Evolutionary conservation across 2,113 vertebrate genomes (phyloP).

Genomic region (Sinocyclocheilus grahami): DNA sequence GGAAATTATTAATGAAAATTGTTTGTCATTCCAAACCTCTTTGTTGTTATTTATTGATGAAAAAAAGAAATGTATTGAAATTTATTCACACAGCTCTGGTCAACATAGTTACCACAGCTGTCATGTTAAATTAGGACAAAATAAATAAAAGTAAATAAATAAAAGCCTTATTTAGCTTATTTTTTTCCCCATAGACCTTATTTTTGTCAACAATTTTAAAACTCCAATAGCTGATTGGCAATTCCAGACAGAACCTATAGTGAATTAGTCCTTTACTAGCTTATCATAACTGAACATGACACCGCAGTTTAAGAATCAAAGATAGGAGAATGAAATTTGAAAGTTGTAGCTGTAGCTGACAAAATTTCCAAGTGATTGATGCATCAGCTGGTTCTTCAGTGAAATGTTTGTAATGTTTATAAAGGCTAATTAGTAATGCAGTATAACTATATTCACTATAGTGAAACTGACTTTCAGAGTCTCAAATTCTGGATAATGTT

Average conservation of each 20-base stretch:
- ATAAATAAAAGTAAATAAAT: too few species aligned
- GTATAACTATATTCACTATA: background rate
- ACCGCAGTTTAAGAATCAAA: background rate
- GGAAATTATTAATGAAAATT: background rate
- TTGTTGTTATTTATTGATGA: background rate
- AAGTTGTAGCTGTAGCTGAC: too few species aligned
- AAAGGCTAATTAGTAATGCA: background rate
- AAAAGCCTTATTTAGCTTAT: too few species aligned
- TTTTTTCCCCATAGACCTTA: too few species aligned
- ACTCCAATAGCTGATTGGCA: too few species aligned
- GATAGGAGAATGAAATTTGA: background rate
- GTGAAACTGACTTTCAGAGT: constrained; percentile 5
- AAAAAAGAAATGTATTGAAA: too few species aligned
- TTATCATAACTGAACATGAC: background rate
- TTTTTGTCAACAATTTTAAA: too few species aligned
- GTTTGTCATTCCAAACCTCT: background rate
- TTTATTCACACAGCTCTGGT: too few species aligned
- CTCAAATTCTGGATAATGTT: background rate
- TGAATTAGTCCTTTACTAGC: too few species aligned
- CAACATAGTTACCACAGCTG: too few species aligned
- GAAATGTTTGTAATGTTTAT: background rate
- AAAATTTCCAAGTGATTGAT: background rate
- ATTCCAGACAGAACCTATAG: too few species aligned
- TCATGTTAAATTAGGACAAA: too few species aligned
- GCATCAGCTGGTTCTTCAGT: background rate